These are phyloP conservation scores for Sternotherus odoratus DNA, from an alignment of 2,797 vertebrate species.

Conservation along the genomic window DNA sequence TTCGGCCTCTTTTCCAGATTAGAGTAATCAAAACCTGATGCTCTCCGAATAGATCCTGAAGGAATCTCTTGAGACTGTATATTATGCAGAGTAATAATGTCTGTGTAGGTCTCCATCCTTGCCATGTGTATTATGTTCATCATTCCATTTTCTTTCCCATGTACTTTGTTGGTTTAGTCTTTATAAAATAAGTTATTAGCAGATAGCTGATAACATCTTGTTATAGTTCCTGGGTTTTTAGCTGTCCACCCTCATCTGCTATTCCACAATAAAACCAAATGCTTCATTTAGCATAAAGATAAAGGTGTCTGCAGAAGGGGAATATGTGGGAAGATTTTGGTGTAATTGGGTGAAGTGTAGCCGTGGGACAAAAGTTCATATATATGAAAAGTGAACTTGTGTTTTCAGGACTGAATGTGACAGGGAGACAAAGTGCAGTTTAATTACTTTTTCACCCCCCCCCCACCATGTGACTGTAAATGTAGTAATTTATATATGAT, in stretches of 20 bases:
- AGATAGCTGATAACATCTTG: neutral
- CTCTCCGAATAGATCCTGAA: fast-evolving
- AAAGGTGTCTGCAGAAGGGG: neutral
- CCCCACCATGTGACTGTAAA: neutral
- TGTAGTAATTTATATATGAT: neutral
- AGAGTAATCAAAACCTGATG: neutral
- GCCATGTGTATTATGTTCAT: fast-evolving
- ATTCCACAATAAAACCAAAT: neutral
- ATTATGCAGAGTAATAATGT: fast-evolving
- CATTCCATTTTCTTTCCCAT: fast-evolving
- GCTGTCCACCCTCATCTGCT: fast-evolving
- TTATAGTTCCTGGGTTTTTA: neutral
- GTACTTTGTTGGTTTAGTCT: fast-evolving
- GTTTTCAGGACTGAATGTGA: neutral
- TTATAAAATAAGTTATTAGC: fast-evolving
- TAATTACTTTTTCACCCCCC: fast-evolving
- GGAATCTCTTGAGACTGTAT: fast-evolving
- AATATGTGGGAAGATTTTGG: neutral
- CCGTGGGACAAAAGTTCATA: fast-evolving
- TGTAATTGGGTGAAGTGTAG: neutral
- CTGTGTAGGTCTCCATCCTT: neutral
- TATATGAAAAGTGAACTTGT: neutral
- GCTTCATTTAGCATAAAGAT: neutral
- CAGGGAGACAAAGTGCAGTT: neutral
- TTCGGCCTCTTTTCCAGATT: neutral